Percentiles rank a stretch among this genome's conserved stretches.
Conservation (phyloP, 2,113 vertebrate genomes). For the Anser cygnoides region DNA sequence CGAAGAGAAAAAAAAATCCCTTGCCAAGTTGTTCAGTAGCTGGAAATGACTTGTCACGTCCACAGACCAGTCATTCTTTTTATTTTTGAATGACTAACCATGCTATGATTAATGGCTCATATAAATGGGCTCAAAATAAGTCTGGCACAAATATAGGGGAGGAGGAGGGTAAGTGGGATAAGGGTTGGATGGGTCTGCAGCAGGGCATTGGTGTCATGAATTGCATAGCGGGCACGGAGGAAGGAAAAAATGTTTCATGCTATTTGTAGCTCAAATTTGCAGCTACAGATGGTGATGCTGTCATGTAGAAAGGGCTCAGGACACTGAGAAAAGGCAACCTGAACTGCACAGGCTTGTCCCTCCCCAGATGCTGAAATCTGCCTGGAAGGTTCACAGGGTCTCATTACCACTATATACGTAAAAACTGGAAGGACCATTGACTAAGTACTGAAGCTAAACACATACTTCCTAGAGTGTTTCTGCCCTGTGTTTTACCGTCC, state of each 20-base stretch:
- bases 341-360: not conserved
- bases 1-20: conserved; percentile 64
- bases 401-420: rapidly evolving
- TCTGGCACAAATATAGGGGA: conserved; percentile 55
- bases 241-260: conserved; percentile 74
- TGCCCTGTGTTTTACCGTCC: not conserved
- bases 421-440: not conserved
- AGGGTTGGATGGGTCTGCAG: conserved; percentile 62
- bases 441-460: not conserved
- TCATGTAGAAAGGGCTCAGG: not conserved
- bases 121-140: conserved; percentile 76
- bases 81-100: conserved; percentile 69
- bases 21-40: conserved; percentile 78
- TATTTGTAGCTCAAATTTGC: conserved; percentile 84
- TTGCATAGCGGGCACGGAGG: conserved; percentile 76
- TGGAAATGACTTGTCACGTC: conserved; percentile 72
- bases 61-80: conserved; percentile 69
- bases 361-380: not conserved
- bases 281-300: conserved; percentile 55
- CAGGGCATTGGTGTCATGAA: conserved; percentile 72
- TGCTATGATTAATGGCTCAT: conserved; percentile 78
- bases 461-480: not conserved
- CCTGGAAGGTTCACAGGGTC: not conserved
- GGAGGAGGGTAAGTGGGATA: conserved; percentile 26
- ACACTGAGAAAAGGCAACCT: not conserved